phyloP scores from a whole-genome alignment of 1,140 invertebrate species.

The Drosophila auraria region DNA sequence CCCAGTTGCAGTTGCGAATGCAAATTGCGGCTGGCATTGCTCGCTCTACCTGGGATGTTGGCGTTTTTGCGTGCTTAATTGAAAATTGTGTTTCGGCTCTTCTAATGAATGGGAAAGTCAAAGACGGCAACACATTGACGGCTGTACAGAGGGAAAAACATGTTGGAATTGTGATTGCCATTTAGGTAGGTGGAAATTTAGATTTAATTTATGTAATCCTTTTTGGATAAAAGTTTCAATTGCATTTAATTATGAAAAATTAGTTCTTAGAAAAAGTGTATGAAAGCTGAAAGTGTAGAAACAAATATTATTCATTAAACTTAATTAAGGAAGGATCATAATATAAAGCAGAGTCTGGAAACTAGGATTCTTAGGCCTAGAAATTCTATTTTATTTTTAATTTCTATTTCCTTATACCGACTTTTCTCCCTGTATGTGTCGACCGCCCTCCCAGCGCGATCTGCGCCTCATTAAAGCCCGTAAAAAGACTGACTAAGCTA shows the following conservation, averaged over 20 bases:
- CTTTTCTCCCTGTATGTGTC: conserved; percentile 1
- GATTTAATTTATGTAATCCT: neutral
- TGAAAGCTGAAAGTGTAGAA: neutral
- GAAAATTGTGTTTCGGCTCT: conserved; percentile 54
- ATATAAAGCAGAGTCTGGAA: neutral
- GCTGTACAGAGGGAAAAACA: conserved; percentile 12
- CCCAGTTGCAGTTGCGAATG: conserved; percentile 66
- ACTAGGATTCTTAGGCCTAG: neutral
- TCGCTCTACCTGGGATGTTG: conserved; percentile 57
- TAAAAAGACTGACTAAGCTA: conserved; percentile 12
- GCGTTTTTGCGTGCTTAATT: conserved; percentile 76
- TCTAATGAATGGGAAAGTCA: conserved; percentile 60
- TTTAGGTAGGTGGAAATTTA: too few species aligned
- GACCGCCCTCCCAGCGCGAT: conserved; percentile 26
- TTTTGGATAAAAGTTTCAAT: too few species aligned
- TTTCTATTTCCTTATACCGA: neutral
- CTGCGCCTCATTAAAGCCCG: conserved; percentile 17
- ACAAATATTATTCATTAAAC: too few species aligned
- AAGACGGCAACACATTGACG: conserved; percentile 8
- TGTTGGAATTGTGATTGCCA: neutral
- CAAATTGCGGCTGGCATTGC: conserved; percentile 64
- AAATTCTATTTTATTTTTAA: neutral
- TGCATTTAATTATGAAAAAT: rapidly evolving
- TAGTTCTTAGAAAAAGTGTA: rapidly evolving
- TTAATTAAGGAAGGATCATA: neutral